phyloP scores from a whole-genome alignment of 35 echinoderm and acorn worm genomes.

The Patiria miniata region DNA sequence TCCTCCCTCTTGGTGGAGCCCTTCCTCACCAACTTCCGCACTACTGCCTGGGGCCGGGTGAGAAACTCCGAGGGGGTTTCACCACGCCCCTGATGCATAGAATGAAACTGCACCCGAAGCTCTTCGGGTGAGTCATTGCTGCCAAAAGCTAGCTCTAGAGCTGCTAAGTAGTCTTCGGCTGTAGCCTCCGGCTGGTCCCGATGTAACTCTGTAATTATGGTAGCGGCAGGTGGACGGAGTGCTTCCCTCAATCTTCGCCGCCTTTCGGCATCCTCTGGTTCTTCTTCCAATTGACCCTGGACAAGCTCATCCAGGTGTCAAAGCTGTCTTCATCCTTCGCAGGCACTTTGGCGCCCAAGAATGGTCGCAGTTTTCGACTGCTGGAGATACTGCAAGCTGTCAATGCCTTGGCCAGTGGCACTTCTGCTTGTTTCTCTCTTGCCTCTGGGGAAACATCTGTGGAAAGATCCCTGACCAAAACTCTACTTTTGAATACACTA shows the following conservation, averaged over 20 bases:
- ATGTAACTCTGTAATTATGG: constrained; percentile 52
- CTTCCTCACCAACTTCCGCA: constrained; percentile 35
- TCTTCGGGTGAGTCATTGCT: constrained; percentile 56
- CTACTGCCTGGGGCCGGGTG: background rate
- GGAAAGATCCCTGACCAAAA: background rate
- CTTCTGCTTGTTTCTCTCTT: background rate
- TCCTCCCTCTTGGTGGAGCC: background rate
- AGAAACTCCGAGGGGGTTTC: constrained; percentile 49
- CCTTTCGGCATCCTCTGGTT: constrained; percentile 13
- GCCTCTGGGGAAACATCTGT: background rate
- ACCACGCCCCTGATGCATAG: constrained; percentile 15
- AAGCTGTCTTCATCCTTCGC: constrained; percentile 36
- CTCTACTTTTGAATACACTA: background rate
- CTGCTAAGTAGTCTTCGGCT: constrained; percentile 45
- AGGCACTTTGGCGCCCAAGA: background rate
- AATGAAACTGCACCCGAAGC: constrained; percentile 35
- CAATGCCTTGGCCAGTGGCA: background rate
- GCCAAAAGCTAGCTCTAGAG: constrained; percentile 60
- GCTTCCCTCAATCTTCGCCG: constrained; percentile 42
- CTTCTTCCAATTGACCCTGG: constrained; percentile 26
- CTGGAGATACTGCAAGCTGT: background rate
- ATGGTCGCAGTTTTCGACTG: constrained; percentile 9
- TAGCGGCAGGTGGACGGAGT: constrained; percentile 41
- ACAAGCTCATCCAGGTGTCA: constrained; percentile 27
- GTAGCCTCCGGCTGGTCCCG: constrained; percentile 37